phyloP scores from a whole-genome alignment of 2,888 invertebrate species.

The Amblyjoppa proteus region DNA sequence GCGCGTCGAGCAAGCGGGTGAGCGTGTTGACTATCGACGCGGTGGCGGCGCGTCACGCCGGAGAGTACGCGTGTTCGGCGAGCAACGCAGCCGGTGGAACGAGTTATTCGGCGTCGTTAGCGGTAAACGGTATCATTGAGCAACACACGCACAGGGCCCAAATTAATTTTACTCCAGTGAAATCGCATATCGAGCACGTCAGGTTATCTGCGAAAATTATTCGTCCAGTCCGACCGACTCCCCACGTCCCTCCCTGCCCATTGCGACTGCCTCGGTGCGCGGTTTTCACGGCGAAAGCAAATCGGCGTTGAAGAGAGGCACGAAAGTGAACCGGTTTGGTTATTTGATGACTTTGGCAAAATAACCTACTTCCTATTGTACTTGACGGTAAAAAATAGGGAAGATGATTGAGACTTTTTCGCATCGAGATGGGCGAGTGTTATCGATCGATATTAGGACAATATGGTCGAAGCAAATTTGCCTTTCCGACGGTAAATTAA shows the following conservation, averaged over 20 bases:
- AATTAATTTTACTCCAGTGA: background rate
- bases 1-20: constrained; percentile 86
- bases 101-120: constrained; percentile 85
- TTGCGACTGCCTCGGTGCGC: background rate
- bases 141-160: background rate
- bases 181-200: constrained; percentile 3
- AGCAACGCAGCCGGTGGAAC: constrained; percentile 86
- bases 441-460: too few species aligned
- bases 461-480: too few species aligned
- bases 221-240: constrained; percentile 33
- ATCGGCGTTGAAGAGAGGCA: background rate
- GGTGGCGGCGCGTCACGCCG: constrained; percentile 86
- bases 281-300: background rate
- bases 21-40: constrained; percentile 86
- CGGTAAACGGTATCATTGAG: constrained; percentile 85
- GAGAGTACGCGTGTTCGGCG: constrained; percentile 87
- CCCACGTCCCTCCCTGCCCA: background rate
- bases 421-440: too few species aligned
- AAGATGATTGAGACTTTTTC: too few species aligned
- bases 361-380: too few species aligned
- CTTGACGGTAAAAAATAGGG: too few species aligned
- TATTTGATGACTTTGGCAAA: too few species aligned
- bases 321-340: too few species aligned
- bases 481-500: too few species aligned
- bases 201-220: constrained; percentile 58